phyloP scores from a whole-genome alignment of 2,113 vertebrate genomes.

The Drymodes brunneopygia region DNA sequence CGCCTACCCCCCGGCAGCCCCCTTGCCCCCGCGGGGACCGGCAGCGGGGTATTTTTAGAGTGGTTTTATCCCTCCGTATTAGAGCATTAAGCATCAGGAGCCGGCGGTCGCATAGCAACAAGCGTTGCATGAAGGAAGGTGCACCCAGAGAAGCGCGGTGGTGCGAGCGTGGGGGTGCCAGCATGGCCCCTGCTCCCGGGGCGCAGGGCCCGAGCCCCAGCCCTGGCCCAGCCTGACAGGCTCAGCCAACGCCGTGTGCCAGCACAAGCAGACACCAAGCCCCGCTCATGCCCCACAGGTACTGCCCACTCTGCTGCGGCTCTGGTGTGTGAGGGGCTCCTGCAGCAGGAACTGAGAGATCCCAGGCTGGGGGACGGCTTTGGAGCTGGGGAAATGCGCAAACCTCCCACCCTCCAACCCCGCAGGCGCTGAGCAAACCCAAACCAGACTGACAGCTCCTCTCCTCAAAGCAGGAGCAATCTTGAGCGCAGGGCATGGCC shows the following conservation, averaged over 20 bases:
- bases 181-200: not conserved
- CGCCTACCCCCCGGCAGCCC: not conserved
- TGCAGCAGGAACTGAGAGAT: not conserved
- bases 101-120: constrained; percentile 65
- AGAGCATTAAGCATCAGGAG: constrained; percentile 63
- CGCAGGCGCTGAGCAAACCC: not conserved
- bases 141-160: not conserved
- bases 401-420: not conserved
- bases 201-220: accelerated
- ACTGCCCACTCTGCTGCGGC: accelerated
- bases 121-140: constrained; percentile 36
- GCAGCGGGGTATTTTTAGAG: constrained; percentile 54
- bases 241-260: not conserved
- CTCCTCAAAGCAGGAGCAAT: not conserved
- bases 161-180: not conserved
- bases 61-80: constrained; percentile 56
- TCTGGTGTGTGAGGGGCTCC: not conserved
- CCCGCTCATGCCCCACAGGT: accelerated
- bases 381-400: accelerated
- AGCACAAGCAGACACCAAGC: not conserved
- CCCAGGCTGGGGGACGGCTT: not conserved
- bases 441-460: constrained; percentile 19
- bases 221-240: not conserved
- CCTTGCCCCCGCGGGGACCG: not conserved
- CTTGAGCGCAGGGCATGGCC: not conserved